Conservation (phyloP, 2,113 vertebrate species). For the Anoplopoma fimbria region DNA sequence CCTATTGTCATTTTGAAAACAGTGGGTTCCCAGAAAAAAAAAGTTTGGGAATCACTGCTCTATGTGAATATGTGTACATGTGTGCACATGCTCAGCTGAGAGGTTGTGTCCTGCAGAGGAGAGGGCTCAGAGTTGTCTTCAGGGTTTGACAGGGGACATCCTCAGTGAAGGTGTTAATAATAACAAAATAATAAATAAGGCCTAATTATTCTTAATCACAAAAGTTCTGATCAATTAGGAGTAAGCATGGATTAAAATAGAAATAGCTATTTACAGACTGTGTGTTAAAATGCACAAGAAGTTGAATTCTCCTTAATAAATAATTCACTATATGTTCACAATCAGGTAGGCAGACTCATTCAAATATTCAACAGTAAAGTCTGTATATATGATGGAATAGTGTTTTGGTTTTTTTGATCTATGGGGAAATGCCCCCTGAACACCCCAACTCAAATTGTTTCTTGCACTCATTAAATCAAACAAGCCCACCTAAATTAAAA, state of each 20-base stretch:
- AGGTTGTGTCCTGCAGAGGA: neutral
- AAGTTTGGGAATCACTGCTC: neutral
- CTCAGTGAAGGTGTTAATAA: neutral
- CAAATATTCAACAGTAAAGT: neutral
- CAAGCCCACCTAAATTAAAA: neutral
- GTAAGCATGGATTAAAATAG: neutral
- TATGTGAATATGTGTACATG: neutral
- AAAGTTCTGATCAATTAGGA: neutral
- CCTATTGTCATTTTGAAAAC: neutral
- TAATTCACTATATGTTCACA: neutral
- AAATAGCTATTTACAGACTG: neutral
- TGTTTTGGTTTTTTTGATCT: neutral
- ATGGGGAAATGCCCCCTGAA: neutral
- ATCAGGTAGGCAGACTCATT: neutral
- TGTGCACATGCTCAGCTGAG: neutral
- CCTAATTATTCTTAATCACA: neutral
- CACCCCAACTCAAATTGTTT: neutral
- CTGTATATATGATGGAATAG: neutral
- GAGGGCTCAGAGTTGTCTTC: neutral
- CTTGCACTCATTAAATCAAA: neutral
- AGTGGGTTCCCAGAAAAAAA: neutral
- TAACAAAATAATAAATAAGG: neutral
- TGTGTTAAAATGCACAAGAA: neutral
- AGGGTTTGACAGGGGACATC: neutral
- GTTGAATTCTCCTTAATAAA: neutral